Conservation (phyloP, 2,113 vertebrate genomes). For the Limnothrissa miodon region DNA sequence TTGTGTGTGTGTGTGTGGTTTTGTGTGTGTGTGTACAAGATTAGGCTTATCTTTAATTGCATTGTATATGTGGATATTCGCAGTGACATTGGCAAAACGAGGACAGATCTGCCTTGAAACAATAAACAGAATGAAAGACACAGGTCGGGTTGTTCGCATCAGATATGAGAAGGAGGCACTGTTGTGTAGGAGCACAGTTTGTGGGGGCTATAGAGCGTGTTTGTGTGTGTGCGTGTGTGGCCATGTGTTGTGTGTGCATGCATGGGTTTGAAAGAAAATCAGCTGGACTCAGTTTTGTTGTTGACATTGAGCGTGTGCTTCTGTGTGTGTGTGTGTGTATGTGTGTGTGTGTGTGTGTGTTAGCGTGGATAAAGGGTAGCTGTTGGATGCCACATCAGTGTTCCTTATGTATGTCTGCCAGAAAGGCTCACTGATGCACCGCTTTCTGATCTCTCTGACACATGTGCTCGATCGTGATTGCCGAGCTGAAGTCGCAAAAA, state of each 20-base stretch:
- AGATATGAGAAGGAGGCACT: not conserved
- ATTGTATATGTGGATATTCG: conserved; percentile 49
- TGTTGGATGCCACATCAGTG: not conserved
- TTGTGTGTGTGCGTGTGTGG: not conserved
- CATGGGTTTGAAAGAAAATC: not conserved
- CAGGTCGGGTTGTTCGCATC: conserved; percentile 10
- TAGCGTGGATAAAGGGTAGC: not conserved
- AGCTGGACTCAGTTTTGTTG: not conserved
- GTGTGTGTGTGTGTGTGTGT: not conserved
- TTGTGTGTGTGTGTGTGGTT: conserved; percentile 34
- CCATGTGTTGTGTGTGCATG: not conserved
- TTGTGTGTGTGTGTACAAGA: conserved; percentile 42
- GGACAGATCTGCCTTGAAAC: conserved; percentile 33
- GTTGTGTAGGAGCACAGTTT: not conserved
- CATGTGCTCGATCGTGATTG: not conserved
- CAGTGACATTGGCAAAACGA: conserved; percentile 48
- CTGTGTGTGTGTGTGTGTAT: not conserved
- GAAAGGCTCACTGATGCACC: not conserved
- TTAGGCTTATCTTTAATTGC: conserved; percentile 54
- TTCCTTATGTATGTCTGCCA: not conserved
- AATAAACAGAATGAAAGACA: conserved; percentile 21
- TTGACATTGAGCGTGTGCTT: not conserved
- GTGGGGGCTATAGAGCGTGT: not conserved
- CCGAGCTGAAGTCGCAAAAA: not conserved
- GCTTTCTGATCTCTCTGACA: not conserved